phyloP scores from a whole-genome alignment of 2,113 vertebrate species.

The Clarias batrachus region DNA sequence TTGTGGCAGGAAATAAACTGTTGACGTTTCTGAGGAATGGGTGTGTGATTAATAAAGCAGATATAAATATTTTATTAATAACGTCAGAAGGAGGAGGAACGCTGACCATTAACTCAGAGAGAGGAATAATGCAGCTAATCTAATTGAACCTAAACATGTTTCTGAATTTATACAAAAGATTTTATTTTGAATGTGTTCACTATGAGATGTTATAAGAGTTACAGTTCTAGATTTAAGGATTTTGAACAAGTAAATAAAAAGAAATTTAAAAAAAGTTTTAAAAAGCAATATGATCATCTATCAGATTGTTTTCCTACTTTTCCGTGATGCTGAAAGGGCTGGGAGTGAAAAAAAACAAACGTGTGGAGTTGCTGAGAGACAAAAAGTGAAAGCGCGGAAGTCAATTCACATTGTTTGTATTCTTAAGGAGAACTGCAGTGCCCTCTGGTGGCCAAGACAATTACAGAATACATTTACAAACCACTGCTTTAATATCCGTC shows the following conservation, averaged over 20 bases:
- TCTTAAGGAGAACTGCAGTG: not conserved
- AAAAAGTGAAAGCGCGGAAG: not conserved
- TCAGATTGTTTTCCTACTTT: not conserved
- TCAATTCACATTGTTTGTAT: not conserved
- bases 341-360: not conserved
- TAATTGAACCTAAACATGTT: not conserved
- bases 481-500: not conserved
- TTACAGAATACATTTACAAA: not conserved
- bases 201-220: too few relatives aligned
- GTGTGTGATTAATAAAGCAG: not conserved
- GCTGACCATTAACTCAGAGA: not conserved
- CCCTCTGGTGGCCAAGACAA: not conserved
- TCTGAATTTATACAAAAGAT: not conserved
- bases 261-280: too few relatives aligned
- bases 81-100: not conserved
- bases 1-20: not conserved
- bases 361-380: not conserved
- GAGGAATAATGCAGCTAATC: not conserved
- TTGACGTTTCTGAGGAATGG: not conserved
- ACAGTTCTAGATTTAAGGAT: not conserved
- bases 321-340: not conserved
- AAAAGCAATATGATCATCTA: not conserved
- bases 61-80: not conserved
- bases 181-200: not conserved
- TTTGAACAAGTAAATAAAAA: not conserved